Conservation (phyloP, 2,888 invertebrate genomes). For the Drosophila nr. perissopoda region DNA sequence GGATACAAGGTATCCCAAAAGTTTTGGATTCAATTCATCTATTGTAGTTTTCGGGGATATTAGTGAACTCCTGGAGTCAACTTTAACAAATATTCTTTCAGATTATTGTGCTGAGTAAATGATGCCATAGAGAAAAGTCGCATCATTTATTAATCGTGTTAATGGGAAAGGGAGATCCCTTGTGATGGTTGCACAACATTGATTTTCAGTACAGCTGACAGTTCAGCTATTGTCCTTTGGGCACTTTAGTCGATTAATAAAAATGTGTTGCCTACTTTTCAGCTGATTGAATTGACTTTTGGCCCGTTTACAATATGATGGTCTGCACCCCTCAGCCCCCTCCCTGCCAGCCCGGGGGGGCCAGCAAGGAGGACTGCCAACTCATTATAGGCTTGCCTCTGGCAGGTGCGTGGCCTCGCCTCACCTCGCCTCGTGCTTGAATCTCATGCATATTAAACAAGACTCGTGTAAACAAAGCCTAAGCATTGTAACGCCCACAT, state of each 20-base stretch:
- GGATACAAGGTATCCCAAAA: not conserved
- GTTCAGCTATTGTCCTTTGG: conserved; percentile 16
- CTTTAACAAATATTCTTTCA: not conserved
- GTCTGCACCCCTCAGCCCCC: not conserved
- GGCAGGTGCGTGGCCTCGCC: conserved; percentile 45
- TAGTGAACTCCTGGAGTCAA: not conserved
- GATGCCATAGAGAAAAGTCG: not conserved
- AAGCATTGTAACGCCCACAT: conserved; percentile 42
- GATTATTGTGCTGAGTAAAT: not conserved
- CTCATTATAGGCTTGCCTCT: conserved; percentile 49
- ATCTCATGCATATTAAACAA: conserved; percentile 72
- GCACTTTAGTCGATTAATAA: conserved; percentile 21
- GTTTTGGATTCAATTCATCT: not conserved
- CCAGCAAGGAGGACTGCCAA: conserved; percentile 11
- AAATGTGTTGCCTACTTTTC: conserved; percentile 46
- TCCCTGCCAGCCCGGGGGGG: not conserved
- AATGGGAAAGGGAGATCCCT: not conserved
- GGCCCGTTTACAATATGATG: conserved; percentile 23
- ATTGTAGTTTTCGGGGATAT: not conserved
- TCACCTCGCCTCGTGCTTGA: conserved; percentile 38
- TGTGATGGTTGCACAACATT: not conserved
- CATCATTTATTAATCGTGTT: not conserved
- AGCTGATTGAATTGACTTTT: conserved; percentile 48
- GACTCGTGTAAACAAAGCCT: conserved; percentile 66
- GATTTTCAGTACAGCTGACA: not conserved